These are phyloP conservation scores for Cephus spinipes DNA, from an alignment of 2,888 invertebrate genomes.

Conservation along the genomic window DNA sequence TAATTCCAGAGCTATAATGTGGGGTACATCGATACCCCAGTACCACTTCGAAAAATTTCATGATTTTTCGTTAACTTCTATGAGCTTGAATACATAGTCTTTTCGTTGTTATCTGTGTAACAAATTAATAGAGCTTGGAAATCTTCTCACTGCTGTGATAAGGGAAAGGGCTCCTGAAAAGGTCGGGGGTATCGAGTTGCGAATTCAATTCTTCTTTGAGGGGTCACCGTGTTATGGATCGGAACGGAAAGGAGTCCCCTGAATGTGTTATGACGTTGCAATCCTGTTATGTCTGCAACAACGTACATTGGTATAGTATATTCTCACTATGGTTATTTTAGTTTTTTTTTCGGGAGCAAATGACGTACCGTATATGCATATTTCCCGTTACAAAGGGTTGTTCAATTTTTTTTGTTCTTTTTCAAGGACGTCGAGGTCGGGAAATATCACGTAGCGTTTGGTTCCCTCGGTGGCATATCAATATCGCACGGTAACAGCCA, in stretches of 20 bases:
- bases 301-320: background rate
- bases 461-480: slow-evolving; percentile 44
- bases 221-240: background rate
- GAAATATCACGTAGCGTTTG: slow-evolving; percentile 32
- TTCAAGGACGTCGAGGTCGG: background rate
- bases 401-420: background rate
- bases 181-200: background rate
- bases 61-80: too few species aligned
- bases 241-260: background rate
- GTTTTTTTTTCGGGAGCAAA: background rate
- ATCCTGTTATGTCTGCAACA: background rate
- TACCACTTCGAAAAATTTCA: too few species aligned
- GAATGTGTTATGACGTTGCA: background rate
- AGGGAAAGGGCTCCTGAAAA: too few species aligned
- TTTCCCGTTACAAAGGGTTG: background rate
- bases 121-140: too few species aligned
- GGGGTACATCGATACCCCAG: too few species aligned
- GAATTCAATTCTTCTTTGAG: background rate
- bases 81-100: too few species aligned
- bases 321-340: background rate
- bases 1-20: background rate
- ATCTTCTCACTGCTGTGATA: too few species aligned
- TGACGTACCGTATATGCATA: background rate
- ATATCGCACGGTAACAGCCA: slow-evolving; percentile 39
- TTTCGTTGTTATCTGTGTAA: too few species aligned